Conservation (phyloP, 2,113 vertebrate genomes). For the Pipa parva region DNA sequence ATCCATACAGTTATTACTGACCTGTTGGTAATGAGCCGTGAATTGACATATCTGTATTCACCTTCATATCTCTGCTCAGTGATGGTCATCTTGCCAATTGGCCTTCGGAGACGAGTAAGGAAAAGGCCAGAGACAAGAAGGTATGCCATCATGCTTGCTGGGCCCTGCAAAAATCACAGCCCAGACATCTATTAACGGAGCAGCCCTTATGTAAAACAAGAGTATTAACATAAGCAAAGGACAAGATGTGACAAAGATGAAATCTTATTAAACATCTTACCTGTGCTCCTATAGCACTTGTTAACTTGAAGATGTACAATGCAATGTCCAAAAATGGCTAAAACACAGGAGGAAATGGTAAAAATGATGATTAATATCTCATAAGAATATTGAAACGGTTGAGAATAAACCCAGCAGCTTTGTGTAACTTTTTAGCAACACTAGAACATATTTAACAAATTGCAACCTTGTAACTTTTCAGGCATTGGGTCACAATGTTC, state of each 20-base stretch:
- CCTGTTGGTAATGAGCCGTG: constrained; percentile 97
- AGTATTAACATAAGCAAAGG: too few species aligned
- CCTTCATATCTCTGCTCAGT: constrained; percentile 91
- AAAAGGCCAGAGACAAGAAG: constrained; percentile 91
- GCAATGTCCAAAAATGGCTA: constrained; percentile 94
- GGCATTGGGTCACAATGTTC: too few species aligned
- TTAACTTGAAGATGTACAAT: constrained; percentile 94
- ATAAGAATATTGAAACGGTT: too few species aligned
- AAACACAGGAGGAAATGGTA: constrained; percentile 45
- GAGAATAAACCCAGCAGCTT: neutral
- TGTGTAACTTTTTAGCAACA: neutral
- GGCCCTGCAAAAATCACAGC: constrained; percentile 68
- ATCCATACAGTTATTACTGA: constrained; percentile 43
- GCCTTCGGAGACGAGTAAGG: constrained; percentile 85
- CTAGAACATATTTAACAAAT: too few species aligned
- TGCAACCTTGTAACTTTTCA: too few species aligned
- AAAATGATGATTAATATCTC: constrained; percentile 34
- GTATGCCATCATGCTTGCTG: constrained; percentile 89
- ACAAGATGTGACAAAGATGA: too few species aligned
- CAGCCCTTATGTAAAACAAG: neutral
- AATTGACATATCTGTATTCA: constrained; percentile 95
- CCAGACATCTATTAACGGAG: neutral
- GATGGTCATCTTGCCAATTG: constrained; percentile 94
- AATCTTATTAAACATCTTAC: constrained; percentile 52
- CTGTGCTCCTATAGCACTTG: constrained; percentile 91